Evolutionary conservation across 2,797 vertebrate species (phyloP).

Genomic region (Aeoliscus strigatus): DNA sequence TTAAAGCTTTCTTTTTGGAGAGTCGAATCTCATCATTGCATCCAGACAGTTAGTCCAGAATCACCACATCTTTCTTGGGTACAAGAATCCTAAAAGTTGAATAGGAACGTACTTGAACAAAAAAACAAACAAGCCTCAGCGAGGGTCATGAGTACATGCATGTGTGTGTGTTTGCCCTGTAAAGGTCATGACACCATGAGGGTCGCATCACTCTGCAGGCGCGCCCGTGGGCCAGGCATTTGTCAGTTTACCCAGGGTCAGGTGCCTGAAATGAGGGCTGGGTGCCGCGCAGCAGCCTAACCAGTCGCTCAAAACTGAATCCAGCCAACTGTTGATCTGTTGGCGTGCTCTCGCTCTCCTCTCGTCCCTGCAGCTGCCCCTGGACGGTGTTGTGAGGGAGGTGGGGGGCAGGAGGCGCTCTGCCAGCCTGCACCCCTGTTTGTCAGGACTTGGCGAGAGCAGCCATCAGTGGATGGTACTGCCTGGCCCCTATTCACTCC

Average conservation of each 20-base stretch:
- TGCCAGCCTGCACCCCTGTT: conserved; percentile 52
- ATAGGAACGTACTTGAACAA: too few relatives aligned
- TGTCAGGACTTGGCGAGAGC: conserved; percentile 52
- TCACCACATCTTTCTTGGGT: too few relatives aligned
- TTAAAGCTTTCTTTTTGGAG: too few relatives aligned
- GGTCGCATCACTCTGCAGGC: conserved; percentile 43
- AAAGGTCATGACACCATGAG: conserved; percentile 32
- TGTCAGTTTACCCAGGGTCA: conserved; percentile 71
- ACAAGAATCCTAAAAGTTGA: too few relatives aligned
- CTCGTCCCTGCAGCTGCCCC: conserved; percentile 58
- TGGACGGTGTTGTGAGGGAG: conserved; percentile 21
- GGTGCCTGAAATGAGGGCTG: conserved; percentile 50
- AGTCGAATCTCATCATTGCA: too few relatives aligned
- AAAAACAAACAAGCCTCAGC: too few relatives aligned
- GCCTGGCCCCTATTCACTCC: conserved; percentile 56
- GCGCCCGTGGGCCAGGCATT: conserved; percentile 53
- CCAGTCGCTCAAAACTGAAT: conserved; percentile 59
- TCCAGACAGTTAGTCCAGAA: too few relatives aligned
- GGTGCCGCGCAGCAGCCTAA: conserved; percentile 53
- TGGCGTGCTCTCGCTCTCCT: conserved; percentile 24
- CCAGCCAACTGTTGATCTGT: conserved; percentile 64
- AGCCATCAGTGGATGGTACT: conserved; percentile 49
- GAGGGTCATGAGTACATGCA: too few relatives aligned
- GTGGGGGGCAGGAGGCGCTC: conserved; percentile 14
- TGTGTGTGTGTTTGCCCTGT: too few relatives aligned